phyloP scores from a whole-genome alignment of 1,140 invertebrate genomes.

The Tetranychus urticae region DNA sequence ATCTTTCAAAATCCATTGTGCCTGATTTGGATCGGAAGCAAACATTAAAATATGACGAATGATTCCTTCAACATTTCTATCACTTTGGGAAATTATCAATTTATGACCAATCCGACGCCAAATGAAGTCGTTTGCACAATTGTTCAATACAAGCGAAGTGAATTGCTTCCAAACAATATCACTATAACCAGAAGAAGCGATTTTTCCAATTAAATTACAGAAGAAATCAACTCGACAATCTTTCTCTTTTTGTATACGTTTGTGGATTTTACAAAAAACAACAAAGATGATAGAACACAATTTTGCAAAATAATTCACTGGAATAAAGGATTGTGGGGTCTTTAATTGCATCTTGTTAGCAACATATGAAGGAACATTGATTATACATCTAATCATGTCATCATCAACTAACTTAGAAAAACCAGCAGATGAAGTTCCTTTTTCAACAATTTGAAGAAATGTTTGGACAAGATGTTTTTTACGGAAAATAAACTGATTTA shows the following conservation, averaged over 20 bases:
- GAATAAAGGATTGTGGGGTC: background rate
- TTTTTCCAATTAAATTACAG: background rate
- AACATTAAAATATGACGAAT: background rate
- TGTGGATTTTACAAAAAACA: background rate
- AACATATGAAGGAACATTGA: background rate
- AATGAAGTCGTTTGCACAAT: background rate
- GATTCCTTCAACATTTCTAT: background rate
- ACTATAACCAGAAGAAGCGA: background rate
- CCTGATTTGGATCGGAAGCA: background rate
- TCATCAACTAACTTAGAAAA: background rate
- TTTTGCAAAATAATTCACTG: background rate
- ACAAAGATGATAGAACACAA: background rate
- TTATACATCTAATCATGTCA: background rate
- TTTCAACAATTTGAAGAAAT: no score
- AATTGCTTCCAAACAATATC: background rate
- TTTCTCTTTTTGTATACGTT: background rate
- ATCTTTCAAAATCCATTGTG: background rate
- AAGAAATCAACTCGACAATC: background rate
- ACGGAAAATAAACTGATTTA: no score
- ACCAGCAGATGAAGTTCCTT: no score
- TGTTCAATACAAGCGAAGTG: background rate
- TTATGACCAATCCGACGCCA: background rate
- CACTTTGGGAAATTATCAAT: background rate
- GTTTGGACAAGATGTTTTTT: no score
- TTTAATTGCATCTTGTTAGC: background rate